phyloP scores from a whole-genome alignment of 2,797 vertebrate genomes.

The Borostomias antarcticus region DNA sequence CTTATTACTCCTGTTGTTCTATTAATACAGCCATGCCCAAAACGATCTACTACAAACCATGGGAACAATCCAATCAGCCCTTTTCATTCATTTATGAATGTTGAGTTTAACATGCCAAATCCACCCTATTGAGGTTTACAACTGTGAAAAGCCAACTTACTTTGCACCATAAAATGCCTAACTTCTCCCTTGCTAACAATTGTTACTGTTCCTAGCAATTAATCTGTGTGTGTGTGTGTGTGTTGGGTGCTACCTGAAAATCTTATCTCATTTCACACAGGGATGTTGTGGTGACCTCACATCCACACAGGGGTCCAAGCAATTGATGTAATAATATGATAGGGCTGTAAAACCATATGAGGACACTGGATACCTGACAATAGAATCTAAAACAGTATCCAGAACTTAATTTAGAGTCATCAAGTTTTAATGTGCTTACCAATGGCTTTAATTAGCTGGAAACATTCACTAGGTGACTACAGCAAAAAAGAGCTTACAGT shows the following conservation, averaged over 20 bases:
- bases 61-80: conserved; percentile 33
- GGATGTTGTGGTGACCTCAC: background rate
- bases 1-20: too few relatives aligned
- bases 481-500: conserved; percentile 28
- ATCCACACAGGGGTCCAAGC: conserved; percentile 26
- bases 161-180: too few relatives aligned
- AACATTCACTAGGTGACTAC: conserved; percentile 38
- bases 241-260: background rate
- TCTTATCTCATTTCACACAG: background rate
- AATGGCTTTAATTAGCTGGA: conserved; percentile 54
- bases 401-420: conserved; percentile 45
- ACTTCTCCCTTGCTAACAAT: too few relatives aligned
- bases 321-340: conserved; percentile 24
- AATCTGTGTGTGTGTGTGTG: too few relatives aligned
- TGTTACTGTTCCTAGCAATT: too few relatives aligned
- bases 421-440: conserved; percentile 52
- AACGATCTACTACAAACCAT: conserved; percentile 13
- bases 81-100: conserved; percentile 40
- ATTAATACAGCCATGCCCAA: background rate
- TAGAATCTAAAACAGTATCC: conserved; percentile 40
- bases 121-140: conserved; percentile 22
- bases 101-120: conserved; percentile 51
- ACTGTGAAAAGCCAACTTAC: background rate
- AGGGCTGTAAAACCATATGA: conserved; percentile 21
- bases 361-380: conserved; percentile 28